Evolutionary conservation across 2,113 vertebrate genomes (phyloP), one percentile per base, ranked within the genome.

Genomic region (Herpailurus yagouaroundi): DNA sequence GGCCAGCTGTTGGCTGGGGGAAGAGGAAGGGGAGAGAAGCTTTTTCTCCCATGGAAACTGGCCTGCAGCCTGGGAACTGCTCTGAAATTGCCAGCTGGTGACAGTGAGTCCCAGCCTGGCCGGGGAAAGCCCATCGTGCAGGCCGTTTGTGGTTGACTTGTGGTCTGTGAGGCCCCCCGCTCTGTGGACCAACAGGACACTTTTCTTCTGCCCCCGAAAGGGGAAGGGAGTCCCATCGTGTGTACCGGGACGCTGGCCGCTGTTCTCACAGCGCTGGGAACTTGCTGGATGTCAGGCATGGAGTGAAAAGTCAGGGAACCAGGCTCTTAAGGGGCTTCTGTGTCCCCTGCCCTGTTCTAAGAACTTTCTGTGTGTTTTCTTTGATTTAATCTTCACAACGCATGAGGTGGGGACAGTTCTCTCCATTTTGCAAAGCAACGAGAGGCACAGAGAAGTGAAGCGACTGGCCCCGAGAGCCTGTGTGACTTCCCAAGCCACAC

Each of bases 361-460:
- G 63, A 81, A 23, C 36, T 71, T 38, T 48, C 25, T 0, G 15
- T 3, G 0, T 33, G 14, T 19, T 4, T 69, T 71, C 29, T 27
- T 5, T 85, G 52, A 16, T 12, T 38, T 21, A 71, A 11, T 66
- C 29, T 45, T 92, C 41, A 52, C 4, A 5, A 5, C 11, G 19
- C 0, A 5, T 18, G 7, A 38, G 16, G 10, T 12, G 7, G 23
- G 31, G 12, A 12, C 8, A 0, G 7, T 25, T 41, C 5, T 63
- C n/a, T 82, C n/a, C 41, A 33, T 2, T 36, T n/a, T 29, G 21
- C 27, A 50, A 33, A 71, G n/a, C 73, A 29, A 86, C 50, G 55
- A 16, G 71, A 93, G 45, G 77, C 36, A 12, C 50, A 19, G 69
- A 71, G 69, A 73, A 27, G 13, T 66, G 12, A 18, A 6, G 6